Evolutionary conservation across 1,140 invertebrate genomes (phyloP).

Genomic region (Drosophila mauritiana): DNA sequence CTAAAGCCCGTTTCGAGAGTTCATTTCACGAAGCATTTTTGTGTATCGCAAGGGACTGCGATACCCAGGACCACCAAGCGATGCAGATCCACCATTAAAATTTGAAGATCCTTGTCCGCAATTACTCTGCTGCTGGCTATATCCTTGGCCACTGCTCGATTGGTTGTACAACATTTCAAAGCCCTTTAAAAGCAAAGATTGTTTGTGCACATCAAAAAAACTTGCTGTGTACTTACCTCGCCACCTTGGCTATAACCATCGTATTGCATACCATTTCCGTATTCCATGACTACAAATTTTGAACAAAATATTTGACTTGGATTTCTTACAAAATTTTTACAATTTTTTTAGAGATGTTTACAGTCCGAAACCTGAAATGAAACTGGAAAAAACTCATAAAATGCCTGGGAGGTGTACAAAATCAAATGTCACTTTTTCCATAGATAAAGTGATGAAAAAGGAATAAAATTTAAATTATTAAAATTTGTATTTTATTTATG

Average conservation of each 20-base stretch:
- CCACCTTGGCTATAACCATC: conserved; percentile 43
- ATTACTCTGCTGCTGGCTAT: conserved; percentile 17
- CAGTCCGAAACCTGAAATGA: conserved; percentile 54
- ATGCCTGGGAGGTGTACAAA: background rate
- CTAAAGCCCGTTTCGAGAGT: conserved; percentile 71
- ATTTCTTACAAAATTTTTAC: conserved; percentile 3
- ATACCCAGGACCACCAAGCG: conserved; percentile 60
- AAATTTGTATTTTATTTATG: too few species aligned
- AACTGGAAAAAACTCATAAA: conserved; percentile 1
- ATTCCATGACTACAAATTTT: conserved; percentile 42
- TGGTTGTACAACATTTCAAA: conserved; percentile 35
- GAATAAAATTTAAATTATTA: background rate
- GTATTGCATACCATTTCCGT: conserved; percentile 56
- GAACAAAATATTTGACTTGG: conserved; percentile 19
- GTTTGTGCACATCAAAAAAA: rapidly evolving
- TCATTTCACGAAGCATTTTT: conserved; percentile 62
- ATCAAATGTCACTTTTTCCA: conserved; percentile 6
- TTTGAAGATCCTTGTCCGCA: conserved; percentile 43
- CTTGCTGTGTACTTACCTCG: conserved; percentile 16
- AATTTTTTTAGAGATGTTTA: conserved; percentile 44
- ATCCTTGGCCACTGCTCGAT: conserved; percentile 22
- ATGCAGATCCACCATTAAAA: conserved; percentile 42
- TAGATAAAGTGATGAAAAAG: conserved; percentile 27
- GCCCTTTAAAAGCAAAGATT: background rate
- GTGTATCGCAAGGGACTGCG: conserved; percentile 62